phyloP scores from a whole-genome alignment of 2,113 vertebrate genomes.

The Myrmophylax atrothorax region DNA sequence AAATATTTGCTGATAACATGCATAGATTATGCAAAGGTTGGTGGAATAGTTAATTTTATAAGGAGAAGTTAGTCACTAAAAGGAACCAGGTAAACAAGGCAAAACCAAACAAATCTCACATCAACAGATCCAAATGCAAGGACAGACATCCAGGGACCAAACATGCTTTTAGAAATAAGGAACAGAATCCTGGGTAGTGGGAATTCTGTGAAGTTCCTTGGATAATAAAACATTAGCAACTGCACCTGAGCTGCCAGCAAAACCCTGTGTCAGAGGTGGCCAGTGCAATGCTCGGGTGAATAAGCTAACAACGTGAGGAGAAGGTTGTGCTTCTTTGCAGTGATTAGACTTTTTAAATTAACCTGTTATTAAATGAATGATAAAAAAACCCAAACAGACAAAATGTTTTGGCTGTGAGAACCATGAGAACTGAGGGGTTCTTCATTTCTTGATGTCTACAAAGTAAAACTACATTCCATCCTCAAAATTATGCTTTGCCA shows the following conservation, averaged over 20 bases:
- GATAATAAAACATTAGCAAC: background rate
- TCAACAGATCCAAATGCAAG: background rate
- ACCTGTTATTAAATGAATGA: background rate
- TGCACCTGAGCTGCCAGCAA: background rate
- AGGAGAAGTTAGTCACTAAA: background rate
- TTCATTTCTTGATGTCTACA: background rate
- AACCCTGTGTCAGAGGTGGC: background rate
- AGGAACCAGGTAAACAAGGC: background rate
- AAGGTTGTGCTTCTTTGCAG: background rate
- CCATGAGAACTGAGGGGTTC: background rate
- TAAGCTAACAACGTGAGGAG: background rate
- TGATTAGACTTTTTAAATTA: background rate
- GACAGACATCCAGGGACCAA: background rate
- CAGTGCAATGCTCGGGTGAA: background rate
- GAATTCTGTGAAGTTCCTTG: background rate
- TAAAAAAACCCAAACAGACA: background rate
- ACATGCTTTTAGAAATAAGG: background rate
- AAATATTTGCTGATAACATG: background rate
- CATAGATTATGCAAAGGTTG: background rate
- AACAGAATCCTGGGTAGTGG: rapidly evolving
- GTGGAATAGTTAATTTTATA: background rate
- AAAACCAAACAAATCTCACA: background rate
- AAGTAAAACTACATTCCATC: background rate
- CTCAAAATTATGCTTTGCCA: background rate
- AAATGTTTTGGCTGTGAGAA: background rate